Evolutionary conservation across 2,797 vertebrate species (phyloP), one percentile per base, ranked within the genome.

Genomic region (Sylvia borin): DNA sequence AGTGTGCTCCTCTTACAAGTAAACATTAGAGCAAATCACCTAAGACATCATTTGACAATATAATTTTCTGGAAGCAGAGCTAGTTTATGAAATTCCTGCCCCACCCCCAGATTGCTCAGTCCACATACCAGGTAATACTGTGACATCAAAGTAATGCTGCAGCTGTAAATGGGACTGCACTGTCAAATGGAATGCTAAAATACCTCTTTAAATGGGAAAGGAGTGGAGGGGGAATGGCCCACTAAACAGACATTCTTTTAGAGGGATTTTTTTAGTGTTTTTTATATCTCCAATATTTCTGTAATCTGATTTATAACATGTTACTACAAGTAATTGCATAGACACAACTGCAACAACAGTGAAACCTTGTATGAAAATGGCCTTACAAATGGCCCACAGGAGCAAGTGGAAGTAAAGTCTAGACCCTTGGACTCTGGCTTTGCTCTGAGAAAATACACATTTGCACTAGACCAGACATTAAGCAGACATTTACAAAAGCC

Each of bases 121-220:
- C 36, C 83, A 86, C 88, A 73, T 74, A 93, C 92, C 90, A 76
- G 4, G 22, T 57, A 89, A 58, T 18, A 57, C 48, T 22, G 26
- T 40, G 79, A 94, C 93, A 94, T 92, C 90, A 92, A 95, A 94
- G 85, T 10, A 51, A 81, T 88, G 73, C 83, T 92, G 70, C 73
- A 92, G 64, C 55, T 88, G 14, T 24, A 86, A 93, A 86, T 90
- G 48, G 82, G 43, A 72, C 62, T 84, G 65, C 51, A 24, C 16
- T 88, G 62, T 62, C 93, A 86, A 72, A 31, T 64, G 70, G 73
- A 92, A 95, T 34, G 58, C 55, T 78, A 77, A 88, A 90, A 36
- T 34, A 86, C 48, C 12, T 36, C 50, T 80, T 78, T 45, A 81
- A 88, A 80, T 11, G 61, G 66, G 26, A 22, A 58, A 27, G 13